Conservation (phyloP, 2,888 invertebrate genomes). For the Drosophila pseudotalamancana region DNA sequence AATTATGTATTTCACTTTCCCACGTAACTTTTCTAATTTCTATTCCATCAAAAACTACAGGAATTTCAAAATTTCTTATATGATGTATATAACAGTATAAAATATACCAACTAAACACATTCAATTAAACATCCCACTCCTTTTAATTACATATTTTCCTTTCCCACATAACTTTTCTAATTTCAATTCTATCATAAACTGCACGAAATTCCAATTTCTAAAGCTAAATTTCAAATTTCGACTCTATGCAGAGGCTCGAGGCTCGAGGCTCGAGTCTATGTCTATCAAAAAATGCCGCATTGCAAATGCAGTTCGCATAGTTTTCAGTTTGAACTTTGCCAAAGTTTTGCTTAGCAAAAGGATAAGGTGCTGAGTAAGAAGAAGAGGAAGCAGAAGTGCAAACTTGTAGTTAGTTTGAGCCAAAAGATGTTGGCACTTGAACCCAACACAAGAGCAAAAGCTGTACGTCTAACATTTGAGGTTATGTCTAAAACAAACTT, state of each 20-base stretch:
- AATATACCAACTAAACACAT: too few species aligned
- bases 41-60: too few species aligned
- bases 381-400: not conserved
- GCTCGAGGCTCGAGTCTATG: constrained; percentile 11
- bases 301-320: constrained; percentile 66
- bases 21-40: too few species aligned
- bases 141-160: too few species aligned
- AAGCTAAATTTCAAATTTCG: constrained; percentile 12
- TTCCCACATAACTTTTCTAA: constrained; percentile 5
- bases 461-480: constrained; percentile 13
- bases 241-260: constrained; percentile 6
- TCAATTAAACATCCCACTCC: too few species aligned
- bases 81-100: too few species aligned
- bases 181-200: not conserved
- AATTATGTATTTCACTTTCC: too few species aligned
- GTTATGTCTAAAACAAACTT: constrained; percentile 19
- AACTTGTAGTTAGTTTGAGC: constrained; percentile 33
- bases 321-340: constrained; percentile 57
- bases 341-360: constrained; percentile 35
- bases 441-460: constrained; percentile 3
- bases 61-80: too few species aligned
- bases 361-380: too few species aligned
- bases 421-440: constrained; percentile 31
- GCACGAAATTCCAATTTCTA: constrained; percentile 21
- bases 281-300: constrained; percentile 55